Evolutionary conservation across 2,888 invertebrate species (phyloP), one percentile per base, ranked within the genome.

Genomic region (Frankliniella intonsa): DNA sequence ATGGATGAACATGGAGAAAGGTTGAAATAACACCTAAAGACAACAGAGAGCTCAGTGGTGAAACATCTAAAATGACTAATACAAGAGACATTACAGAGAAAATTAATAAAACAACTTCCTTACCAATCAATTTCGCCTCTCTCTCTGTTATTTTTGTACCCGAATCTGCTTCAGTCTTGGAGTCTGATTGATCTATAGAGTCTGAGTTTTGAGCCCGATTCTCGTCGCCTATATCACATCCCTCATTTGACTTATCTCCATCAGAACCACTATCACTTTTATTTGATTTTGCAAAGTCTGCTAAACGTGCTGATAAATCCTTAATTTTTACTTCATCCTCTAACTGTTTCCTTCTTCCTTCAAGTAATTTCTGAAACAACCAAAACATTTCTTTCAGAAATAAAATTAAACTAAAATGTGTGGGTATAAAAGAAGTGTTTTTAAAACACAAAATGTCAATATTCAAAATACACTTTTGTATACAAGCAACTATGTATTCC

Each of bases 1-100:
- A 94, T 0, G 97, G 98, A 89, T 98, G 97, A 69, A 98, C 95
- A 88, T 96, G 93, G 82, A 98, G 90, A 89, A 97, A 98, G 11
- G 96, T 94, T 8, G 97, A 94, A 86, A 96, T 93, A 83, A 98
- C 90, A 86, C 91, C 92, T 90, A 83, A n/a, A 85, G 84, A 82
- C 27, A 84, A 83, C 25, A 62, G 82, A 69, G 81, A 65, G 22
- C 22, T 1, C 25, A 22, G 8, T 83, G 79, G 49, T 9, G 3
- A 80, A 25, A 69, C 80, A 82, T 80, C 69, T 19, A 62, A 14
- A n/a, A 49, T 82, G 19, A 80, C 50, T 65, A 12, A 5, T 81
- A 50, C 2, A 27, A 5, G 19, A 79, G 5, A 85, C 84, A 82
- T 19, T 83, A 83, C 25, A 49, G 81, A 80, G 80, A 50, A 22